Base-by-base conservation (phyloP, 1,140 invertebrate genomes). In the Drosophila tsacasi region DNA sequence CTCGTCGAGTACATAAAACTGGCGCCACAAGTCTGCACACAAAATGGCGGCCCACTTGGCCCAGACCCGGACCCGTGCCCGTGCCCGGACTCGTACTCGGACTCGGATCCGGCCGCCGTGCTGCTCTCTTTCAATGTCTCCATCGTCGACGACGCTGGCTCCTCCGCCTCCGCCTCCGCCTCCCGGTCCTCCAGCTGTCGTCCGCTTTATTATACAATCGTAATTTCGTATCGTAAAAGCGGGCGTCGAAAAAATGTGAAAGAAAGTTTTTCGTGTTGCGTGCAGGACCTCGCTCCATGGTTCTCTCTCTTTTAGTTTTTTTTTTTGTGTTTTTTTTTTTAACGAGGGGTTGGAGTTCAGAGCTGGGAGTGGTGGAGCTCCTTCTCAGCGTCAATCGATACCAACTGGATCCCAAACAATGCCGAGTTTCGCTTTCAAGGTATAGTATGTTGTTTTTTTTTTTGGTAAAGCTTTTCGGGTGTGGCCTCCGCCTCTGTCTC, bases 201-300 rank as follows among this genome's bases (percentile, higher is more conserved):
- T 21, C 64, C 64, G 84, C 84, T 87, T 87, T 87, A 87, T 87
- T 87, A 87, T 87, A 87, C 84, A 87, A 89, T 87, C 84, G 84
- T 87, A 89, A 87, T 87, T 87, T 89, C 84, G 84, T 84, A 89
- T 87, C 84, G 84, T 87, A 87, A 87, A 87, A 89, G 76, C 83
- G 83, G 83, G 83, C 79, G 83, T 67, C 83, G 63, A 86, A 85
- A 75, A 85, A 87, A 89, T 89, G 84, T 84, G 65, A 79, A 84
- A 83, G 84, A 87, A 87, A 89, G 72, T 87, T 87, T 87, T 87
- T 87, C 84, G 81, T 89, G 84, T 87, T 87, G 84, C 84, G 84
- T 87, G 84, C 81, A 87, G 77, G 78, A 87, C 64, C 60, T 69
- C 62, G 83, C 67, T 66, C 47, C 39, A 73, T 32, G 68, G 13